These are phyloP conservation scores for Synchiropus splendidus DNA, from an alignment of 2,113 vertebrate genomes.

Conservation along the genomic window DNA sequence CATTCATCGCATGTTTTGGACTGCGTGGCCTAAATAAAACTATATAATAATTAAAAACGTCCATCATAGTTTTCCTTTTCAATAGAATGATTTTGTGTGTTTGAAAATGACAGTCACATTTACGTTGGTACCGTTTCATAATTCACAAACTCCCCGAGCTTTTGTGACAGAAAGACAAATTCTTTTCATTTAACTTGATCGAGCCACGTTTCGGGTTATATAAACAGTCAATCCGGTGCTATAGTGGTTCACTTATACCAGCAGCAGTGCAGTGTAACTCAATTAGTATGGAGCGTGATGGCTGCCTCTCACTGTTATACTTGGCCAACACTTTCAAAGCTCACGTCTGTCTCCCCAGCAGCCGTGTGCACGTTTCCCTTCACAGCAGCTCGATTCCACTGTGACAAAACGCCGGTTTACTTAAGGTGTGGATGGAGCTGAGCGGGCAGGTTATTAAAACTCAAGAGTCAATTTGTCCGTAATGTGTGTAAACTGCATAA, in stretches of 20 bases:
- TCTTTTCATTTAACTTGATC: too few species aligned
- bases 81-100: too few species aligned
- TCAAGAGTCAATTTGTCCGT: constrained; percentile 5
- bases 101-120: too few species aligned
- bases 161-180: too few species aligned
- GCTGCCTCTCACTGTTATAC: constrained; percentile 53
- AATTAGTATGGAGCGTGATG: constrained; percentile 53
- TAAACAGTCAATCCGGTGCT: constrained; percentile 37
- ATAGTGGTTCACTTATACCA: constrained; percentile 33
- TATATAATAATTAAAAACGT: too few species aligned
- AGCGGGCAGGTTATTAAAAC: constrained; percentile 8
- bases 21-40: too few species aligned
- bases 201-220: too few species aligned
- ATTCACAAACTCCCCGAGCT: too few species aligned
- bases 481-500: constrained; percentile 1
- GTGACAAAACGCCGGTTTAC: constrained; percentile 47
- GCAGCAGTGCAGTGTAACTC: constrained; percentile 54
- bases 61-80: too few species aligned
- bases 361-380: constrained; percentile 49
- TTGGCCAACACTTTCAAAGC: constrained; percentile 52
- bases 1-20: too few species aligned
- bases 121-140: too few species aligned
- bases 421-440: constrained; percentile 38
- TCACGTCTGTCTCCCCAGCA: constrained; percentile 51
- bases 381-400: constrained; percentile 44